phyloP scores from a whole-genome alignment of 2,888 invertebrate genomes.

The Philhelius pedissequus region DNA sequence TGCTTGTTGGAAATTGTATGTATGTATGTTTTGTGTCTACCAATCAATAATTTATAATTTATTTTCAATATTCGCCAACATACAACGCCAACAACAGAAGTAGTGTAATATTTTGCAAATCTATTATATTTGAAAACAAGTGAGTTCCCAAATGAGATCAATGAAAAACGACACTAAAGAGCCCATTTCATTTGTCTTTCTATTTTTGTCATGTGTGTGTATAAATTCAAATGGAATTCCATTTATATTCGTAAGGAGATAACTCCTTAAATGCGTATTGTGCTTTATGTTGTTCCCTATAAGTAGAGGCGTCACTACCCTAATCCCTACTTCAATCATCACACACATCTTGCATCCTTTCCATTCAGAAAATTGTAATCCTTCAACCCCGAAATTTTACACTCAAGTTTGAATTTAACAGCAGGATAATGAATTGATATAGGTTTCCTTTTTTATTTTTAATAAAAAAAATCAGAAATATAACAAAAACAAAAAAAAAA shows the following conservation, averaged over 20 bases:
- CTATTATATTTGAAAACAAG: background rate
- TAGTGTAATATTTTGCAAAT: too few species aligned
- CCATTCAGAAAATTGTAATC: slow-evolving; percentile 34
- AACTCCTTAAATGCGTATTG: slow-evolving; percentile 9
- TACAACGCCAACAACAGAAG: too few species aligned
- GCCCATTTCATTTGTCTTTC: background rate
- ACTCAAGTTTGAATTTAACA: slow-evolving; percentile 41
- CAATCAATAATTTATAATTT: too few species aligned
- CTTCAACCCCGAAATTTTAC: slow-evolving; percentile 18
- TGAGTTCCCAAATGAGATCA: background rate
- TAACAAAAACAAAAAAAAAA: slow-evolving; percentile 8
- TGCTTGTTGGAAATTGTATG: too few species aligned
- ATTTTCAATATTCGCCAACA: too few species aligned
- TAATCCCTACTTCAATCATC: slow-evolving; percentile 24
- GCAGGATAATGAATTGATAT: slow-evolving; percentile 46
- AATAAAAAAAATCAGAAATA: slow-evolving; percentile 24
- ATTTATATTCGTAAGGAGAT: slow-evolving; percentile 22
- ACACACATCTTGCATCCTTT: background rate
- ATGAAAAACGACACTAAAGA: background rate
- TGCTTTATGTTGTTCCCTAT: slow-evolving; percentile 35
- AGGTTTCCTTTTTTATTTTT: slow-evolving; percentile 26
- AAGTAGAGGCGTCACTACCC: slow-evolving; percentile 15
- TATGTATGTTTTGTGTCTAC: too few species aligned
- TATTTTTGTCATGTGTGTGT: slow-evolving; percentile 7
- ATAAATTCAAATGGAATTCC: slow-evolving; percentile 27